phyloP scores from a whole-genome alignment of 2,113 vertebrate species.

The Perca fluviatilis region DNA sequence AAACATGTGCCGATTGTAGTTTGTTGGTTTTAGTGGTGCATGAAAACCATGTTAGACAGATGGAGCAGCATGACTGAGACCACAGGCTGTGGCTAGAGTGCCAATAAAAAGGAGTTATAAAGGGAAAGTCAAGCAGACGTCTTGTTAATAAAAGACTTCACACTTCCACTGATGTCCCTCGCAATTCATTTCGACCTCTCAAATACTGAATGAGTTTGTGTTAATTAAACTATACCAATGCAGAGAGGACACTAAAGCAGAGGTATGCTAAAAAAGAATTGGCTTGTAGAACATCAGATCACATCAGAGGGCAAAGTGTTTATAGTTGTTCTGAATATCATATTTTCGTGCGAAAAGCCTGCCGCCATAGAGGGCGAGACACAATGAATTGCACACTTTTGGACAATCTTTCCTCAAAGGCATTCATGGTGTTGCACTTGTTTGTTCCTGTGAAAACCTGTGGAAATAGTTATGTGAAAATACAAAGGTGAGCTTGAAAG shows the following conservation, averaged over 20 bases:
- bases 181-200: constrained; percentile 38
- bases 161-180: constrained; percentile 32
- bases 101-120: constrained; percentile 61
- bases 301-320: constrained; percentile 21
- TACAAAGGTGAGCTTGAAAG: background rate
- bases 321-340: constrained; percentile 2
- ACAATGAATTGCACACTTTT: background rate
- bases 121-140: constrained; percentile 57
- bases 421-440: background rate
- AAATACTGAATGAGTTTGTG: constrained; percentile 24
- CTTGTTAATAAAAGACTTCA: constrained; percentile 67
- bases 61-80: constrained; percentile 61
- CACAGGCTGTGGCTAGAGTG: constrained; percentile 64
- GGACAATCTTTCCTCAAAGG: constrained; percentile 15
- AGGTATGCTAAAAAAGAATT: background rate
- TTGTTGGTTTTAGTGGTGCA: constrained; percentile 75
- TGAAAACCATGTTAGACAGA: constrained; percentile 64
- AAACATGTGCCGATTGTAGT: constrained; percentile 65
- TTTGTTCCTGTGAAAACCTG: constrained; percentile 1
- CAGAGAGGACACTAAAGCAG: constrained; percentile 26
- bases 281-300: constrained; percentile 1
- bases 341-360: background rate
- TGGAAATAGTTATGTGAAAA: constrained; percentile 7
- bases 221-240: constrained; percentile 44
- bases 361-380: background rate